Evolutionary conservation across 1,140 invertebrate genomes (phyloP).

Genomic region (Caenorhabditis latens): DNA sequence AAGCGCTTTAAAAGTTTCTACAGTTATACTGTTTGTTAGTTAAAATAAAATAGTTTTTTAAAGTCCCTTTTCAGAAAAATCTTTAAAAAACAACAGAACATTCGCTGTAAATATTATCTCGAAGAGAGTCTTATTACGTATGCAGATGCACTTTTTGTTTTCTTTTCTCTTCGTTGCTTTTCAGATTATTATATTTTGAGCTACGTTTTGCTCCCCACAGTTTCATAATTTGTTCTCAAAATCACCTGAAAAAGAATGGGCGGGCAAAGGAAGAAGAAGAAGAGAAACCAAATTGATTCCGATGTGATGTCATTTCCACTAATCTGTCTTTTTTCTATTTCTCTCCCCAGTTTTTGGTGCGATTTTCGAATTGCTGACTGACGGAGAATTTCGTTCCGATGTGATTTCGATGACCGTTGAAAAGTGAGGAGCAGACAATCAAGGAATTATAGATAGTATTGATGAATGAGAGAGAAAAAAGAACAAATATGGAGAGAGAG

Average conservation of each 20-base stretch:
- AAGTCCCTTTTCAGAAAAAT: neutral
- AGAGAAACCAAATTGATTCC: slow-evolving; percentile 17
- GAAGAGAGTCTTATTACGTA: neutral
- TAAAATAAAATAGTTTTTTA: neutral
- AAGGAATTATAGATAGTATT: neutral
- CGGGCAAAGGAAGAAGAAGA: neutral
- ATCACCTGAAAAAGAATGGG: slow-evolving; percentile 41
- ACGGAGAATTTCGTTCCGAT: slow-evolving; percentile 8
- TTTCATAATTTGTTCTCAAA: neutral
- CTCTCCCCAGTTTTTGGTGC: neutral
- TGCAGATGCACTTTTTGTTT: slow-evolving; percentile 8
- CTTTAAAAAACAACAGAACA: neutral
- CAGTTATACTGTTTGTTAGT: neutral
- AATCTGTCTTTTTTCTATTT: neutral
- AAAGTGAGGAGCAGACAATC: slow-evolving; percentile 21
- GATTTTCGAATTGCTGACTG: slow-evolving; percentile 40
- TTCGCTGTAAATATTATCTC: slow-evolving; percentile 36
- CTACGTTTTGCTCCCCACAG: neutral
- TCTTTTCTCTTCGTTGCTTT: neutral
- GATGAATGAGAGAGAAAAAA: neutral
- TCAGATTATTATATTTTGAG: neutral
- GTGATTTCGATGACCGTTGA: slow-evolving; percentile 13
- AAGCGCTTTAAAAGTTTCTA: slow-evolving; percentile 10
- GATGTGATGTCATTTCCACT: slow-evolving; percentile 32
- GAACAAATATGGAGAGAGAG: slow-evolving; percentile 17